Percentiles rank a stretch among this genome's conserved stretches.
Evolutionary conservation across 2,888 invertebrate species (phyloP).

Genomic region (Eurytoma adleriae): DNA sequence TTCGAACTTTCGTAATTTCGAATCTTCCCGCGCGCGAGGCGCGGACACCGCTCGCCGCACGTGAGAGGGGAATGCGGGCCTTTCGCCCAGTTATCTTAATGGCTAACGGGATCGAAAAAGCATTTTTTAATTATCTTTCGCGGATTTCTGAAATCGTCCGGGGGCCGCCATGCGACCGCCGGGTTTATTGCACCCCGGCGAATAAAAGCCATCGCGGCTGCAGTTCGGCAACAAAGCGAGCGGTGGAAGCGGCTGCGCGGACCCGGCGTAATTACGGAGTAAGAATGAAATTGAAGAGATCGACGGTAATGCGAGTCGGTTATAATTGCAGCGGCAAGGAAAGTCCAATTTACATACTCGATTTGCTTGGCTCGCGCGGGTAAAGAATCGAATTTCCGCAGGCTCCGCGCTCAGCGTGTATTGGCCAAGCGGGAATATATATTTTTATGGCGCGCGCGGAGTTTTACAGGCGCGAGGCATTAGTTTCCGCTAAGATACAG

Average conservation of each 20-base stretch:
- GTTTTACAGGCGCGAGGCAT: constrained; percentile 65
- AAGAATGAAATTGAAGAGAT: constrained; percentile 26
- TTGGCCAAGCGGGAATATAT: constrained; percentile 67
- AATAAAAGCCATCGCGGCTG: not conserved
- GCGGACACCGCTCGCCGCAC: not conserved
- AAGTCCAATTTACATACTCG: constrained; percentile 51
- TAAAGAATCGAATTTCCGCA: constrained; percentile 41
- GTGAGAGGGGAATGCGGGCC: constrained; percentile 28
- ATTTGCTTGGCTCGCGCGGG: constrained; percentile 29
- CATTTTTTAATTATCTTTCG: constrained; percentile 37
- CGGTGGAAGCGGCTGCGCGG: too few relatives aligned
- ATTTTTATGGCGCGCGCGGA: constrained; percentile 62
- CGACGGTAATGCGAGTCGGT: constrained; percentile 23
- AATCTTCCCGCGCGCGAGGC: constrained; percentile 19
- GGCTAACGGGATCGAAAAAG: constrained; percentile 42
- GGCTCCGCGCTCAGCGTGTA: constrained; percentile 43
- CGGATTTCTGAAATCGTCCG: not conserved
- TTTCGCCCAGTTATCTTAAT: constrained; percentile 45
- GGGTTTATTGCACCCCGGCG: not conserved
- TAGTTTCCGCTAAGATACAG: constrained; percentile 69
- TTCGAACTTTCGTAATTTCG: constrained; percentile 43
- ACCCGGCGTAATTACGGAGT: not conserved
- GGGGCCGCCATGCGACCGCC: too few relatives aligned
- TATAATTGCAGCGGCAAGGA: constrained; percentile 28
- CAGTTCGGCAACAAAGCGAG: not conserved